Evolutionary conservation across 2,113 vertebrate species (phyloP), one percentile per base, ranked within the genome.

Genomic region (Motacilla alba): DNA sequence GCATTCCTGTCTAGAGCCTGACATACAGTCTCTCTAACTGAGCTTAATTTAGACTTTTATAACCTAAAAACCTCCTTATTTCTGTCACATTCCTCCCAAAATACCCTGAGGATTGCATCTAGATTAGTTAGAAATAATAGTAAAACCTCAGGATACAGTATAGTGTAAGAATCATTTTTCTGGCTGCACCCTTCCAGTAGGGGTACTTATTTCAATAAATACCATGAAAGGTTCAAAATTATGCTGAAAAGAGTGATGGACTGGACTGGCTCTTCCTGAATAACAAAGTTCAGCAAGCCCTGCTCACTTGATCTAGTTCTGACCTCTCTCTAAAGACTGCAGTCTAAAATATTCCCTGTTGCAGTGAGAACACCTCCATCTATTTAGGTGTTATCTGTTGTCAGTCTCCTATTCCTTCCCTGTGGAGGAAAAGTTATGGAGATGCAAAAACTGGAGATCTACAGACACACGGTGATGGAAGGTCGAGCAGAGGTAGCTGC

Each of bases 41-140:
- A 93, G 80, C 69, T 89, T 93, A 96, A 98, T 97, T 98, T 96
- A 98, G 90, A 95, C 68, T 95, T 97, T 63, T 95, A 96, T 97
- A 98, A 92, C 93, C 93, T 95, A 95, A 96, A 96, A 93, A 85
- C 89, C 74, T 96, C 89, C 77, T 96, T 94, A 69, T 94, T 94
- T 96, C 93, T 96, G 56, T 86, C 74, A 77, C 94, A 68, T 97
- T 93, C 39, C n/a, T 97, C 74, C 62, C 67, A 58, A 95, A 96
- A 74, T 96, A 96, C 59, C 88, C 83, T 43, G 91, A 96, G 73
- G 76, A 91, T 80, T 94, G 84, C 91, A 86, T 95, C 80, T 95
- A 94, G 92, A 97, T 97, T 95, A 97, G 94, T 93, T 97, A 95
- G 95, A 96, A 98, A 97, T 86, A 97, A 76, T 66, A 94, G 84